phyloP scores from a whole-genome alignment of 2,888 invertebrate genomes.

The Apodemia mormo region DNA sequence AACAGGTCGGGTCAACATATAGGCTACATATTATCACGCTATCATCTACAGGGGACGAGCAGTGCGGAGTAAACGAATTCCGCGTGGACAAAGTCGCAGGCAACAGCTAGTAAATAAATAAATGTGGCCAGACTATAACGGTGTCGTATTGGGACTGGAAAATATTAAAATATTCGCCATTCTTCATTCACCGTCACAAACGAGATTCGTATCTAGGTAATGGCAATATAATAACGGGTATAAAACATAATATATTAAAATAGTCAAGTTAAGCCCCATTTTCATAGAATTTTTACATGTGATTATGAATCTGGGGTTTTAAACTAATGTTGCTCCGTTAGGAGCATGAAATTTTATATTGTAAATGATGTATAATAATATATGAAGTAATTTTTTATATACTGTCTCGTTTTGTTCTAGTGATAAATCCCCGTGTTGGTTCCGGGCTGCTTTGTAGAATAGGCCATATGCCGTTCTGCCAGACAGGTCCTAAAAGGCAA shows the following conservation, averaged over 20 bases:
- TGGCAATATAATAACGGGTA: conserved; percentile 7
- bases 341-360: not conserved
- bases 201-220: conserved; percentile 8
- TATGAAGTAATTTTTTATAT: not conserved
- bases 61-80: too few species aligned
- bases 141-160: conserved; percentile 1
- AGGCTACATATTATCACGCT: too few species aligned
- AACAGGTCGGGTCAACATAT: too few species aligned
- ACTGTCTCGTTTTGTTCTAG: too few species aligned
- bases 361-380: not conserved
- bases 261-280: conserved; percentile 10
- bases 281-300: not conserved
- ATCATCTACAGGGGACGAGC: too few species aligned
- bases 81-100: too few species aligned
- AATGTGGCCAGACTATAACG: not conserved
- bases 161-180: not conserved
- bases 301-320: conserved; percentile 2
- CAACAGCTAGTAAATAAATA: not conserved
- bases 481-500: too few species aligned
- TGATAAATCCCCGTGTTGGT: too few species aligned
- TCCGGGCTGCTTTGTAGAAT: too few species aligned
- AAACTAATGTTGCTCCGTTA: not conserved
- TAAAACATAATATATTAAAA: not conserved
- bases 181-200: conserved; percentile 1
- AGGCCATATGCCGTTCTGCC: too few species aligned